Percentiles rank a stretch among this genome's conserved stretches.
These are phyloP conservation scores for Anser cygnoides DNA, from an alignment of 2,113 vertebrate genomes.

Conservation along the genomic window DNA sequence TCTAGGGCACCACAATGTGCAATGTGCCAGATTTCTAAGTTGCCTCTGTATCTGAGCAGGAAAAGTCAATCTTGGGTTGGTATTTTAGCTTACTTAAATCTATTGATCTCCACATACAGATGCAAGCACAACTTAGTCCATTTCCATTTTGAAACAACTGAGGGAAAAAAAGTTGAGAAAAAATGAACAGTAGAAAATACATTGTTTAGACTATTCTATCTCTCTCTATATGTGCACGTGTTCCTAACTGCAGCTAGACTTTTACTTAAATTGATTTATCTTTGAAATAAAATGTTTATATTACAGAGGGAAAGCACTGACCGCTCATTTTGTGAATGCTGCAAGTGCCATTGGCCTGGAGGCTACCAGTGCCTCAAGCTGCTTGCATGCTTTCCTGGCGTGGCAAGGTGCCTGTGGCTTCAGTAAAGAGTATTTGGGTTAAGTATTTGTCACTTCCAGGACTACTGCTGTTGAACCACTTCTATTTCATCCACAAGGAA, in stretches of 20 bases:
- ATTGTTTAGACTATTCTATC: neutral
- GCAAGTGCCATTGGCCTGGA: neutral
- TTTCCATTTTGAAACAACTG: neutral
- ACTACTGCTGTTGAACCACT: neutral
- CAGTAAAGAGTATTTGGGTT: neutral
- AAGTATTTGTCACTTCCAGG: conserved; percentile 13
- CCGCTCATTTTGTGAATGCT: neutral
- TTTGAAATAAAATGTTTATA: neutral
- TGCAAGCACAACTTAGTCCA: neutral
- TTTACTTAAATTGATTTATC: neutral
- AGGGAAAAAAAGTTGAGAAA: neutral
- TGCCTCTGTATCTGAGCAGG: neutral
- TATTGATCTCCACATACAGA: neutral
- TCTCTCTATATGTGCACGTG: accelerated
- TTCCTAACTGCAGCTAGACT: neutral
- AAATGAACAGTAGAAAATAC: neutral
- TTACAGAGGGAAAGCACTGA: neutral
- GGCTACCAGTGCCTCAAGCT: neutral
- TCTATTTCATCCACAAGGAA: neutral
- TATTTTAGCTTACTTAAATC: neutral
- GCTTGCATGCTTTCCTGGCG: neutral
- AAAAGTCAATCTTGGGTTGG: neutral
- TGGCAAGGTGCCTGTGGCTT: neutral
- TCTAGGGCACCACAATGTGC: neutral
- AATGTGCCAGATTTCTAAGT: neutral